Percentiles rank a stretch among this genome's conserved stretches.
phyloP scores from a whole-genome alignment of 1,140 invertebrate species.

The Heliconius himera region DNA sequence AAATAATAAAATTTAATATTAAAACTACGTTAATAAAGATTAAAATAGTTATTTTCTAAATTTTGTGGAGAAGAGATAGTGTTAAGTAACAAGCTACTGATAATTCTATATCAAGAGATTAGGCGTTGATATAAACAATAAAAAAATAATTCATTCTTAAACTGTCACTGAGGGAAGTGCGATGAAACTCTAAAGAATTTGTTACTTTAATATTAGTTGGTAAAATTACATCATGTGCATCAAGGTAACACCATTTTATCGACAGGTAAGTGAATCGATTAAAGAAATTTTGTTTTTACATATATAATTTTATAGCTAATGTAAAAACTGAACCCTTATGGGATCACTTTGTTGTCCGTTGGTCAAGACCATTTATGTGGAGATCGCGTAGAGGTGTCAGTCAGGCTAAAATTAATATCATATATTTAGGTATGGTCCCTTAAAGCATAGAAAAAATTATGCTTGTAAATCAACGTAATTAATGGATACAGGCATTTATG shows the following conservation, averaged over 20 bases:
- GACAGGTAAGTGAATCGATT: not conserved
- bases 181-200: not conserved
- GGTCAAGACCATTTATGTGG: too few relatives aligned
- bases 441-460: too few relatives aligned
- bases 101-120: slow-evolving; percentile 5
- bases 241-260: not conserved
- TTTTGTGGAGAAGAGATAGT: not conserved
- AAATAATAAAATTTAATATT: too few relatives aligned
- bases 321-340: too few relatives aligned
- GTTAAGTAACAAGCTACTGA: not conserved
- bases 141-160: not conserved
- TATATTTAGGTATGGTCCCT: too few relatives aligned
- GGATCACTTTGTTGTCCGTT: too few relatives aligned
- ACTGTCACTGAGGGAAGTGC: not conserved
- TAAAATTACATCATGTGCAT: not conserved
- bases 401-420: too few relatives aligned
- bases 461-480: too few relatives aligned
- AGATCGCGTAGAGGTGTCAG: too few relatives aligned
- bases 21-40: not conserved
- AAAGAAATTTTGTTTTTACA: too few relatives aligned
- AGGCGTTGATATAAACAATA: slow-evolving; percentile 4
- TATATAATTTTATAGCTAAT: too few relatives aligned
- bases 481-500: too few relatives aligned
- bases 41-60: not conserved
- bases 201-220: not conserved